A percentile compares a stretch with the other conserved stretches of the same genome.
Evolutionary conservation across 2,113 vertebrate genomes (phyloP).

Genomic region (Pantherophis guttatus): DNA sequence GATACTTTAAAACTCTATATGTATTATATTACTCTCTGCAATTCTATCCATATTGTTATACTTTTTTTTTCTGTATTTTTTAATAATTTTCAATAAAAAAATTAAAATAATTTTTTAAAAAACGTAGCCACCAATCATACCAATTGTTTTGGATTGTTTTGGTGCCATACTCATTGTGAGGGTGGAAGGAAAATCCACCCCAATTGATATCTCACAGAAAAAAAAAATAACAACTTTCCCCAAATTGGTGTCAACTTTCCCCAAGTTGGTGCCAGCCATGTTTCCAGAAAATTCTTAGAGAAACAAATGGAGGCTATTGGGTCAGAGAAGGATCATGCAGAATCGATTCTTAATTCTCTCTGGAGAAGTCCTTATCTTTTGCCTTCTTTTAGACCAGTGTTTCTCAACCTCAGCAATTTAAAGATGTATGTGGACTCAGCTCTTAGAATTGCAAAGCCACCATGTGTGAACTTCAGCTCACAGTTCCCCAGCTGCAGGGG

Average conservation of each 20-base stretch:
- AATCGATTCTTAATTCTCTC: background rate
- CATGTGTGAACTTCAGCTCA: background rate
- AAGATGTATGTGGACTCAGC: background rate
- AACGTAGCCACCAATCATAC: background rate
- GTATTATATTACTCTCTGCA: too few species aligned
- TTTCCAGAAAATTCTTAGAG: background rate
- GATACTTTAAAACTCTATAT: too few species aligned
- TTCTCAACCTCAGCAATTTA: background rate
- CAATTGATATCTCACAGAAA: background rate
- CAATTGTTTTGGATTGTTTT: background rate
- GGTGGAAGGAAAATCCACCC: background rate
- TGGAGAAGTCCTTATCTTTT: background rate
- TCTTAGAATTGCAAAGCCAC: background rate
- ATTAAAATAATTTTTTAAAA: too few species aligned
- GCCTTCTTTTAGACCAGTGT: background rate
- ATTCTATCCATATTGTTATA: too few species aligned
- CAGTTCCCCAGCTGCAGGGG: background rate
- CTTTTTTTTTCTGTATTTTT: too few species aligned
- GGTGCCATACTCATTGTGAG: background rate
- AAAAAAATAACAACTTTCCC: background rate
- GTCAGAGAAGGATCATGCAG: background rate
- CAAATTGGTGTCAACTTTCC: background rate
- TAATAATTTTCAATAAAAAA: too few species aligned
- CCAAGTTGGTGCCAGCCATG: background rate
- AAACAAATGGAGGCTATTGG: background rate